Base-by-base conservation (phyloP, 2,113 vertebrate genomes). In the Haplotaxodon microlepis region DNA sequence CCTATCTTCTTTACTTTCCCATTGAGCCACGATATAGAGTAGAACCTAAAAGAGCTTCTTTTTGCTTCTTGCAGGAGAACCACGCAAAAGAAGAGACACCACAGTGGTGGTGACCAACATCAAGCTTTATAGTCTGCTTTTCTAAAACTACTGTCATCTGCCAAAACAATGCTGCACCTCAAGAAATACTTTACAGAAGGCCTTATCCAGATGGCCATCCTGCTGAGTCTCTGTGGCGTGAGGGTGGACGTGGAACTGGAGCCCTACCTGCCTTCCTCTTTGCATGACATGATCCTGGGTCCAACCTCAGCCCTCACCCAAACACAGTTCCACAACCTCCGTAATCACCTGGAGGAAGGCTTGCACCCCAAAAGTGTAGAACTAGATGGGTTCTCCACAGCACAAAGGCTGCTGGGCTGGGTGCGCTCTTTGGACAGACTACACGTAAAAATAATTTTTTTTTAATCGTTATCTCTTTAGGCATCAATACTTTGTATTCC, bases 141-240 rank as follows among this genome's bases (percentile, higher is more conserved):
- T 50, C 24, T 31, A 50, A 17, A 47, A 31, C 27, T 12, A 31
- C 71, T 78, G 42, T n/a, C 16, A 31, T 31, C 73, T n/a, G 27
- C 42, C 5, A 19, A 29, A 29, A 84, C 53, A 50, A 95, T 94
- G 94, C 53, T 98, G 97, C 97, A 97, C 96, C 93, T 98, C 93
- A 99, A 99, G 97, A 99, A 99, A 94, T 98, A 98, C 95, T 97
- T 99, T 94, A 98, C 97, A 0, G 98, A 99, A 94, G 98, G 98
- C 90, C 98, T 99, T 21, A 98, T 99, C 94, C 98, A 99, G 95
- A 96, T 99, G 96, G 98, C 98, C 93, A 98, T 99, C 92, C 96
- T 99, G 86, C 97, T 99, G 84, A 99, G 98, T 93, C 94, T 99
- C 69, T 96, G 98, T 42, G 98, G 98, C 5, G 95, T 98, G 53